Conservation (phyloP, 2,888 invertebrate species). For the Folsomia manolachei region DNA sequence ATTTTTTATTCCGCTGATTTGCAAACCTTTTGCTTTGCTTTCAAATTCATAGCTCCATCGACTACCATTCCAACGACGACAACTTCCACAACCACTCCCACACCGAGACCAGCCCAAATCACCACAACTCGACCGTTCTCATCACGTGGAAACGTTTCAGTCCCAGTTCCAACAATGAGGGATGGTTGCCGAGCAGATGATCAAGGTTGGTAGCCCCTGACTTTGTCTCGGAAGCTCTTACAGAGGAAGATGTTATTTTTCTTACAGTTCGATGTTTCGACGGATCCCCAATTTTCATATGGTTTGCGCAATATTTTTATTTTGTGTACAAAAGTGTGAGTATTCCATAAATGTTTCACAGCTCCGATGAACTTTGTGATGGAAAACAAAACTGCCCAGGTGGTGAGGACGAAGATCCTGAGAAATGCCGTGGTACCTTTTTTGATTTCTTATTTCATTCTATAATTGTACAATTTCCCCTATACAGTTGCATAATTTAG, state of each 20-base stretch:
- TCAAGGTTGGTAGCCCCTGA: no score
- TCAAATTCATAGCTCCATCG: not conserved
- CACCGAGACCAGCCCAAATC: not conserved
- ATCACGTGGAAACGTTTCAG: not conserved
- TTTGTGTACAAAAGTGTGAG: not conserved
- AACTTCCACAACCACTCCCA: not conserved
- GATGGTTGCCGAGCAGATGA: slow-evolving; percentile 48
- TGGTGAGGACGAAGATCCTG: slow-evolving; percentile 42
- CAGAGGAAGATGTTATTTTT: no score
- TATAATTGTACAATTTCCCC: no score
- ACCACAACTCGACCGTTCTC: not conserved
- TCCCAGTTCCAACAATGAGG: not conserved
- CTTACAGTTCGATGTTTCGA: slow-evolving; percentile 46
- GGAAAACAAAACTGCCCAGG: slow-evolving; percentile 40
- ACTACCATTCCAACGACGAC: slow-evolving; percentile 15
- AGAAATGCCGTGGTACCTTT: slow-evolving; percentile 39
- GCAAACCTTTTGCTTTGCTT: not conserved
- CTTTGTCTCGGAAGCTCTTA: no score
- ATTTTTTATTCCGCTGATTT: not conserved
- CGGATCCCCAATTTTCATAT: slow-evolving; percentile 38
- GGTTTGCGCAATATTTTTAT: slow-evolving; percentile 27
- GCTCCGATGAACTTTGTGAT: slow-evolving; percentile 45
- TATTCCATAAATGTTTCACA: slow-evolving; percentile 18
- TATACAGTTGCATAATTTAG: no score
- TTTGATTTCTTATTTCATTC: not conserved